Evolutionary conservation across 2,888 invertebrate species (phyloP).

Genomic region (Liposcelis brunnea): DNA sequence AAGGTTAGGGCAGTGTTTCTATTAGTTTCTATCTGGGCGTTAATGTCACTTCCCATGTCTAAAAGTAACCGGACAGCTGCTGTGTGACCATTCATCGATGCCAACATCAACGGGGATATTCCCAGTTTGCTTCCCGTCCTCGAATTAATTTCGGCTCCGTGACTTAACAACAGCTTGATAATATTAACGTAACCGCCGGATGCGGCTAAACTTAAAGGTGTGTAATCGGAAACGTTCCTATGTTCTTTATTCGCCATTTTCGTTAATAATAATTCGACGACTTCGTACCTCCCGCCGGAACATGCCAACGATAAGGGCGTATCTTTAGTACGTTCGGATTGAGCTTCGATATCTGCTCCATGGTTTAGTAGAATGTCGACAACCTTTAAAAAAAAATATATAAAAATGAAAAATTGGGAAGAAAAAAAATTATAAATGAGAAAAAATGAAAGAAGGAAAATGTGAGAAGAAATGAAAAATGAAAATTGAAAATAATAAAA

Average conservation of each 20-base stretch:
- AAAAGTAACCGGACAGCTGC: conserved; percentile 86
- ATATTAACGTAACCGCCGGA: conserved; percentile 98
- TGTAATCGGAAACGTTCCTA: conserved; percentile 97
- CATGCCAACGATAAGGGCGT: conserved; percentile 94
- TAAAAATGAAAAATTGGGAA: conserved; percentile 8
- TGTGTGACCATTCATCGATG: conserved; percentile 97
- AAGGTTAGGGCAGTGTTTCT: conserved; percentile 95
- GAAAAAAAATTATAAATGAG: not conserved
- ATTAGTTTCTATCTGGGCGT: conserved; percentile 99
- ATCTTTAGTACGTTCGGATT: conserved; percentile 97
- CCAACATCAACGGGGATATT: conserved; percentile 96
- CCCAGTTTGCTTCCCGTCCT: conserved; percentile 92
- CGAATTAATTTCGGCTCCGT: conserved; percentile 97
- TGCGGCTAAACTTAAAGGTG: conserved; percentile 94
- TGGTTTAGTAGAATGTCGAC: conserved; percentile 87
- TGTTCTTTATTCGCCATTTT: conserved; percentile 94
- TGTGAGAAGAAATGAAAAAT: too few relatives aligned
- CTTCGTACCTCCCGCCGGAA: conserved; percentile 91
- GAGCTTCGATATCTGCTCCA: conserved; percentile 95
- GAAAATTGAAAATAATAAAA: conserved; percentile 10
- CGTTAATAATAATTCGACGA: conserved; percentile 77
- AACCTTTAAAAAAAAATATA: conserved; percentile 28
- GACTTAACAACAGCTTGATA: conserved; percentile 78
- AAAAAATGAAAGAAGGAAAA: not conserved
- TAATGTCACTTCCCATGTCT: conserved; percentile 97